These are phyloP conservation scores for Candidula unifasciata DNA, from an alignment of 2,888 invertebrate genomes.

Conservation along the genomic window DNA sequence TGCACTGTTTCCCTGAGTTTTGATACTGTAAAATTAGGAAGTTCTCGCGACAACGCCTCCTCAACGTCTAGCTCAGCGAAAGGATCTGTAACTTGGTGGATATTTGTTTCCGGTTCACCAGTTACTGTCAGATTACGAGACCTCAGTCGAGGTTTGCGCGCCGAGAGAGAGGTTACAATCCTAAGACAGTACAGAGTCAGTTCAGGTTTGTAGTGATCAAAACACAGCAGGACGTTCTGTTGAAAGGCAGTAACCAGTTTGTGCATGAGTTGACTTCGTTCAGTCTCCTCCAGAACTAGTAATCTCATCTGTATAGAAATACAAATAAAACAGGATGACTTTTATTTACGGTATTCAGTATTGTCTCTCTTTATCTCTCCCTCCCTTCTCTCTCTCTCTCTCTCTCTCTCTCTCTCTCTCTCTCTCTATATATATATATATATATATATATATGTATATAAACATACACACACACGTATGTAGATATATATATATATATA, in stretches of 20 bases:
- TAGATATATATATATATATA: no score
- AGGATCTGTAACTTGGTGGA: slow-evolving; percentile 23
- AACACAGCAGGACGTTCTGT: slow-evolving; percentile 66
- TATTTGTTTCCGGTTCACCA: not conserved
- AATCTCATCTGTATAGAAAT: slow-evolving; percentile 60
- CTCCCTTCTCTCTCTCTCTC: no score
- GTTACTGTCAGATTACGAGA: not conserved
- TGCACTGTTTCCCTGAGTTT: slow-evolving; percentile 54
- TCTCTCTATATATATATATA: no score
- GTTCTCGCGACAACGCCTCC: slow-evolving; percentile 46
- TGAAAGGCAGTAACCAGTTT: slow-evolving; percentile 68
- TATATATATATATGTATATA: no score
- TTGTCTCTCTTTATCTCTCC: no score
- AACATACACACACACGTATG: no score
- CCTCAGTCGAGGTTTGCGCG: slow-evolving; percentile 31
- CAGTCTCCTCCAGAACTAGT: slow-evolving; percentile 64
- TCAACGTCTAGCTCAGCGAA: slow-evolving; percentile 49
- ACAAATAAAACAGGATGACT: no score
- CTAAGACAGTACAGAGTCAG: slow-evolving; percentile 54
- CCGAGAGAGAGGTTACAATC: slow-evolving; percentile 49
- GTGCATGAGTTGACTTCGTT: slow-evolving; percentile 64
- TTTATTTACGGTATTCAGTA: no score
- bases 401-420: no score
- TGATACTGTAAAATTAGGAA: slow-evolving; percentile 52
- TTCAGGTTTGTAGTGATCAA: slow-evolving; percentile 65